phyloP scores from a whole-genome alignment of 1,140 invertebrate genomes.

The Pinna nobilis region DNA sequence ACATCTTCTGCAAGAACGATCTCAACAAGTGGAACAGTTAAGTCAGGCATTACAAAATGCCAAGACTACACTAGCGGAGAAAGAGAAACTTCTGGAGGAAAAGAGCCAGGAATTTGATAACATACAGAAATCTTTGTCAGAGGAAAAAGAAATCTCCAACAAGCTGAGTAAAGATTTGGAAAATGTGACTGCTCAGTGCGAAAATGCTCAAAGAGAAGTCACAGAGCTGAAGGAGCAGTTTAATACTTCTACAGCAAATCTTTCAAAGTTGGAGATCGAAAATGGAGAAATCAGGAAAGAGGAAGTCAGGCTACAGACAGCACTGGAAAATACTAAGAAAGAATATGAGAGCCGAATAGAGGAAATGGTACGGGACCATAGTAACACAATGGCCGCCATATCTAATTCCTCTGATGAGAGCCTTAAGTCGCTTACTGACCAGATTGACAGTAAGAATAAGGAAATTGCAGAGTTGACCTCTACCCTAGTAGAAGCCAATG shows the following conservation, averaged over 20 bases:
- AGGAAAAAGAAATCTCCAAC: constrained; percentile 30
- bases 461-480: constrained; percentile 38
- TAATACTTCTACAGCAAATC: constrained; percentile 20
- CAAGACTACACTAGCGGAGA: constrained; percentile 34
- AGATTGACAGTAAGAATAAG: constrained; percentile 37
- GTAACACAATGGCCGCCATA: constrained; percentile 44
- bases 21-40: constrained; percentile 28
- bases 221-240: constrained; percentile 32
- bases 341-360: constrained; percentile 33
- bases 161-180: constrained; percentile 48
- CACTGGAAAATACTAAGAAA: constrained; percentile 35
- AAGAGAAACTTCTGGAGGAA: constrained; percentile 35
- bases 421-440: constrained; percentile 30
- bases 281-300: constrained; percentile 36
- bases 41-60: constrained; percentile 19
- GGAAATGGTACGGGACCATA: constrained; percentile 37
- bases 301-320: constrained; percentile 36
- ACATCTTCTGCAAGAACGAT: constrained; percentile 47
- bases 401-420: constrained; percentile 42
- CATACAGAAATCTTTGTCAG: constrained; percentile 25
- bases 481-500: constrained; percentile 26
- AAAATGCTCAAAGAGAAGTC: constrained; percentile 26
- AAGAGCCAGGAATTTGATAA: constrained; percentile 37
- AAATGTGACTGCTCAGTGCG: constrained; percentile 35
- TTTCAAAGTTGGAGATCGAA: constrained; percentile 31